Percentiles rank a stretch among this genome's conserved stretches.
Conservation (phyloP, 2,888 invertebrate species). For the Dryocosmus kuriphilus region DNA sequence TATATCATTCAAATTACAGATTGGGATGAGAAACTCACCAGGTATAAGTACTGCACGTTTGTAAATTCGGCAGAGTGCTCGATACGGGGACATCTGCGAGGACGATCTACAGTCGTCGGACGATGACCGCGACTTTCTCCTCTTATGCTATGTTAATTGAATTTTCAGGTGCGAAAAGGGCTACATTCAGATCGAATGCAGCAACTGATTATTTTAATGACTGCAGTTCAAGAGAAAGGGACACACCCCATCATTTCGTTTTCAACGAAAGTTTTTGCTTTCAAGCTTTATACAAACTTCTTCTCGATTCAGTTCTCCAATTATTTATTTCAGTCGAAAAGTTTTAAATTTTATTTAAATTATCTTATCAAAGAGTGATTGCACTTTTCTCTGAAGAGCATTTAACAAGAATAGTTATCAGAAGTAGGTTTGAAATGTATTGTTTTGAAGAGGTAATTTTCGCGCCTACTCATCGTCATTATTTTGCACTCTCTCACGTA, state of each 20-base stretch:
- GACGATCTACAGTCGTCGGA: too few relatives aligned
- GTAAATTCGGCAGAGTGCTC: slow-evolving; percentile 50
- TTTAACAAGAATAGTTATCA: neutral
- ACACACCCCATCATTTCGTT: slow-evolving; percentile 3
- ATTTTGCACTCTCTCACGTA: slow-evolving; percentile 20
- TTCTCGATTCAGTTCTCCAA: too few relatives aligned
- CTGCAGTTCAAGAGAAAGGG: slow-evolving; percentile 1
- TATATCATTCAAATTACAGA: neutral
- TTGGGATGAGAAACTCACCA: neutral
- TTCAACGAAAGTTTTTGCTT: neutral
- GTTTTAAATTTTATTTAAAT: too few relatives aligned
- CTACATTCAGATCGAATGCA: neutral
- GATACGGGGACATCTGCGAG: slow-evolving; percentile 45
- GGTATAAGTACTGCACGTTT: slow-evolving; percentile 1
- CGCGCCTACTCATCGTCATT: slow-evolving; percentile 1
- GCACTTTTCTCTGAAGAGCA: too few relatives aligned
- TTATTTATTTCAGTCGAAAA: too few relatives aligned
- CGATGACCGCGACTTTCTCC: slow-evolving; percentile 74
- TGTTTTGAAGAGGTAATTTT: neutral
- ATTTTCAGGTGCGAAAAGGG: slow-evolving; percentile 27
- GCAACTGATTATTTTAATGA: slow-evolving; percentile 16
- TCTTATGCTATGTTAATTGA: slow-evolving; percentile 75
- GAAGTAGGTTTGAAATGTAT: neutral
- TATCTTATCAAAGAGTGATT: too few relatives aligned
- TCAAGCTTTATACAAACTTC: neutral